Evolutionary conservation across 1,140 invertebrate species (phyloP).

Genomic region (Drosophila lini): DNA sequence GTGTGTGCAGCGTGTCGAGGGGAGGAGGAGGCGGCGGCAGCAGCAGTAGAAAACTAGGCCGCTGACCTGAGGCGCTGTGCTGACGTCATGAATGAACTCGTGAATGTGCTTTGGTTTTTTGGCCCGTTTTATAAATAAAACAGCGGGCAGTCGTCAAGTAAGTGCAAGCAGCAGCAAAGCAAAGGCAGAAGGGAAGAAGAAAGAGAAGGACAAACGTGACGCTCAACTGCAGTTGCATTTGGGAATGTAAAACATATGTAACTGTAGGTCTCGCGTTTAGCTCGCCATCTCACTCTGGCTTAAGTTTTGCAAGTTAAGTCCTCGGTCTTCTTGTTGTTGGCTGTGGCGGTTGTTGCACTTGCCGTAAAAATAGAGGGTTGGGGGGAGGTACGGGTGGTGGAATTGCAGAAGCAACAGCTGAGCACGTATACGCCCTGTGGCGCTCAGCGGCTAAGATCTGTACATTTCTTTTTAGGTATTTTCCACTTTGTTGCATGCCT

Average conservation of each 20-base stretch:
- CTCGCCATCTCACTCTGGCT: conserved; percentile 9
- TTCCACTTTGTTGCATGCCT: conserved; percentile 50
- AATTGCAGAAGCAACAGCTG: conserved; percentile 57
- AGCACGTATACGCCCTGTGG: conserved; percentile 57
- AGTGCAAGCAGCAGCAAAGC: conserved; percentile 22
- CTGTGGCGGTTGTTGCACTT: conserved; percentile 32
- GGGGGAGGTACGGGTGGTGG: background rate
- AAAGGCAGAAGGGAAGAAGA: background rate
- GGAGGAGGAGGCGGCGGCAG: conserved; percentile 4
- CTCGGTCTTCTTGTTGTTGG: conserved; percentile 15
- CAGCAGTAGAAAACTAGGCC: conserved; percentile 72
- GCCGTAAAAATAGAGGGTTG: conserved; percentile 3
- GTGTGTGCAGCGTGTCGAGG: conserved; percentile 17
- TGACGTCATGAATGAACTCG: conserved; percentile 84
- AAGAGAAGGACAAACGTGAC: conserved; percentile 51
- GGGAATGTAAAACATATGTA: conserved; percentile 28
- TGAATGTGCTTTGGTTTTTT: conserved; percentile 63
- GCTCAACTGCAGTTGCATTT: conserved; percentile 41
- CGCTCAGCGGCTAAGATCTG: conserved; percentile 38
- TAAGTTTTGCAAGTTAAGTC: background rate
- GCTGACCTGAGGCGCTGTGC: conserved; percentile 78
- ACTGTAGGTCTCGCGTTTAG: conserved; percentile 12
- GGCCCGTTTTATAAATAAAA: conserved; percentile 52
- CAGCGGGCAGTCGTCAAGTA: conserved; percentile 45
- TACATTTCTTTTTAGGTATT: conserved; percentile 27